A percentile compares a stretch with the other conserved stretches of the same genome.
These are phyloP conservation scores for Sternotherus odoratus DNA, from an alignment of 2,797 vertebrate genomes.

Conservation along the genomic window DNA sequence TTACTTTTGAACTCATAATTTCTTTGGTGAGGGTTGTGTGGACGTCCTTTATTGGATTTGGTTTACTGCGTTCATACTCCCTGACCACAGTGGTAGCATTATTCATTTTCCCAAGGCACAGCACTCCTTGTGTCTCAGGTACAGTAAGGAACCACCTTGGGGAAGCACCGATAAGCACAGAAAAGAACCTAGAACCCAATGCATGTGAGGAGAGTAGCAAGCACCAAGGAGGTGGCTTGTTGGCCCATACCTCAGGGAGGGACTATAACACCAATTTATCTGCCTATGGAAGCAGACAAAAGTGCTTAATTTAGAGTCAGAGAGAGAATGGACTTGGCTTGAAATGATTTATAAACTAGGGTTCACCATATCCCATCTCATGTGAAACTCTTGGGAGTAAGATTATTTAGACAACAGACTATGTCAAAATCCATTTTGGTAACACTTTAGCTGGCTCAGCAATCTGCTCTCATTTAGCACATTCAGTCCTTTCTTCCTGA, in stretches of 20 bases:
- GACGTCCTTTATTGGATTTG: not conserved
- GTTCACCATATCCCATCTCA: not conserved
- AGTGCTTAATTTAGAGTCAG: not conserved
- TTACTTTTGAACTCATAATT: not conserved
- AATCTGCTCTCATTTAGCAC: conserved; percentile 40
- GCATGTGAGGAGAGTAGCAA: not conserved
- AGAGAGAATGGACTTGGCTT: not conserved
- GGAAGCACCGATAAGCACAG: not conserved
- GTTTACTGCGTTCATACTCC: not conserved
- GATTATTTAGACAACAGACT: conserved; percentile 50
- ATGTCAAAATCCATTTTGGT: conserved; percentile 53
- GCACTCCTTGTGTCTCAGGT: not conserved
- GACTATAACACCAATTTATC: not conserved
- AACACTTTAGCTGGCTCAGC: conserved; percentile 29
- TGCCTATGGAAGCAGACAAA: not conserved
- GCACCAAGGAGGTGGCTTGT: not conserved
- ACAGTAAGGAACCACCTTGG: not conserved
- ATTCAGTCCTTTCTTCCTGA: conserved; percentile 51
- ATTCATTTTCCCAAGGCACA: not conserved
- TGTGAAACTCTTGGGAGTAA: conserved; percentile 19
- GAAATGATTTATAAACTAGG: conserved; percentile 4
- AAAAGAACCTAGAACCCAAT: not conserved
- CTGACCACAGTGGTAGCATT: not conserved
- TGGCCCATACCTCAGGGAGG: not conserved
- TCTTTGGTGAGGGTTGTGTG: not conserved